A percentile compares a stretch with the other conserved stretches of the same genome.
Conservation (phyloP, 2,888 invertebrate species). For the Didymodactylos carnosus region DNA sequence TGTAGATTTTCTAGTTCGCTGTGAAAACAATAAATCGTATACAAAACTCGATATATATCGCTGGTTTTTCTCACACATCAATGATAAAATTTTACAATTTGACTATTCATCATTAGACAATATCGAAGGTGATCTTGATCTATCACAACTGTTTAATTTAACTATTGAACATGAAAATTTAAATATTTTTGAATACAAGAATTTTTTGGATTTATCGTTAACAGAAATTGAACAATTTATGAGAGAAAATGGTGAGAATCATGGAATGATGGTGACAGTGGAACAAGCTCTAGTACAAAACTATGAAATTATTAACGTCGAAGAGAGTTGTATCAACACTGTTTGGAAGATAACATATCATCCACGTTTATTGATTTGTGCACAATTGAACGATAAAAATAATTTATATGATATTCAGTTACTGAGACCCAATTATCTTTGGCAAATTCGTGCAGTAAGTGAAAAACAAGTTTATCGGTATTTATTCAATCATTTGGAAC, state of each 20-base stretch:
- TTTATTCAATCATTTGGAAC: not conserved
- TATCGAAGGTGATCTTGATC: not conserved
- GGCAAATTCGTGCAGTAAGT: not conserved
- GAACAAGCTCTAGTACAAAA: not conserved
- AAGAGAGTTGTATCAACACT: not conserved
- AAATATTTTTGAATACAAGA: not conserved
- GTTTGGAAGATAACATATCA: not conserved
- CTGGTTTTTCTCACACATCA: not conserved
- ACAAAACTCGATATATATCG: not conserved
- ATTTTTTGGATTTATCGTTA: not conserved
- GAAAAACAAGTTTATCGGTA: not conserved
- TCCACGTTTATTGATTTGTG: not conserved
- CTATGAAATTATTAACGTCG: not conserved
- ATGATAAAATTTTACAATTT: not conserved
- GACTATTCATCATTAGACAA: not conserved
- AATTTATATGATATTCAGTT: not conserved
- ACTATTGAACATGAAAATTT: not conserved
- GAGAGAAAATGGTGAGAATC: not conserved
- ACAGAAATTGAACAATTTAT: not conserved
- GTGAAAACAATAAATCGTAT: no score
- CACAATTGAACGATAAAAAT: not conserved
- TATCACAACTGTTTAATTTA: not conserved
- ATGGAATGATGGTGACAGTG: not conserved
- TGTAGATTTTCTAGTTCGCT: not conserved
- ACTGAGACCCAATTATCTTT: not conserved